phyloP scores from a whole-genome alignment of 2,888 invertebrate genomes.

The Andricus quercusramuli region DNA sequence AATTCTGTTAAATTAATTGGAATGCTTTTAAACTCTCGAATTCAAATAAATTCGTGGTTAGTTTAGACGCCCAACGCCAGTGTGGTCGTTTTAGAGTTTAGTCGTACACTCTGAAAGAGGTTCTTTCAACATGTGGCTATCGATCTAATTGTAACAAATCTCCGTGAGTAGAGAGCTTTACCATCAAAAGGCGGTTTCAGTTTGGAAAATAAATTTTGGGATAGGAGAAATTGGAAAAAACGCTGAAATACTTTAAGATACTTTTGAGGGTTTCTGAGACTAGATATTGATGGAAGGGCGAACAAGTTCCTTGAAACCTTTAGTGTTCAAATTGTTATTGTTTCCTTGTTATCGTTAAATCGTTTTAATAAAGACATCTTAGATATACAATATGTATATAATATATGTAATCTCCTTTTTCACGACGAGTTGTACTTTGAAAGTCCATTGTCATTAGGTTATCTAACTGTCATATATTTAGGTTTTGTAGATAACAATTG shows the following conservation, averaged over 20 bases:
- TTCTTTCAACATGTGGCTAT: too few relatives aligned
- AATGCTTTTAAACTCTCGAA: too few relatives aligned
- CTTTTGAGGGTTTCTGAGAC: not conserved
- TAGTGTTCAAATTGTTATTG: constrained; percentile 64
- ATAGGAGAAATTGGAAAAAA: not conserved
- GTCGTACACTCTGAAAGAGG: too few relatives aligned
- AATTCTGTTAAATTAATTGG: too few relatives aligned
- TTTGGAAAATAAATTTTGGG: constrained; percentile 5
- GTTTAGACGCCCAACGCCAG: too few relatives aligned
- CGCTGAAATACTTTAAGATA: not conserved
- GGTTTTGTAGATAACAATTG: not conserved
- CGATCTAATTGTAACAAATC: not conserved
- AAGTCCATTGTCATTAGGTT: not conserved
- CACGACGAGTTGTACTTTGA: not conserved
- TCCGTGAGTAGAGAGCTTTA: not conserved
- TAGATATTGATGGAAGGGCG: not conserved
- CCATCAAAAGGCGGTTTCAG: not conserved
- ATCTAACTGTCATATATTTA: constrained; percentile 15
- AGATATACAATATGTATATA: constrained; percentile 13
- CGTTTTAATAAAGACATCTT: constrained; percentile 67
- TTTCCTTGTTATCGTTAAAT: constrained; percentile 73
- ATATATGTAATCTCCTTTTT: constrained; percentile 6
- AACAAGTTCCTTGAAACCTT: constrained; percentile 10
- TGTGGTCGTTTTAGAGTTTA: too few relatives aligned
- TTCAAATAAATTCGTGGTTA: too few relatives aligned